phyloP scores from a whole-genome alignment of 2,888 invertebrate genomes.

The Cacoxenus indagator region DNA sequence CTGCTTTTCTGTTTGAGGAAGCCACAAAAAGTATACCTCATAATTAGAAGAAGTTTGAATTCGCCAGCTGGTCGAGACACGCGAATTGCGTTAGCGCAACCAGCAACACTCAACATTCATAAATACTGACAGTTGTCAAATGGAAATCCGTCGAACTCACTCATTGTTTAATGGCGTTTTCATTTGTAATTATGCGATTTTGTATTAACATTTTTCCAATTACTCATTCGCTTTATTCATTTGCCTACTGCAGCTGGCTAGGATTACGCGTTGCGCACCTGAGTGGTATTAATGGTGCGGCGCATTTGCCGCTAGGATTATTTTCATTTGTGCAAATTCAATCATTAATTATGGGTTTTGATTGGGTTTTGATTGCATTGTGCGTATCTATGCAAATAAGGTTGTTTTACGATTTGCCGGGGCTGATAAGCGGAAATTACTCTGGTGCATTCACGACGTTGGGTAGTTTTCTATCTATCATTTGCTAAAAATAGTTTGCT shows the following conservation, averaged over 20 bases:
- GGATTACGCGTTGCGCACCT: background rate
- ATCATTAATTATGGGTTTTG: background rate
- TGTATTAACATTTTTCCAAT: constrained; percentile 2
- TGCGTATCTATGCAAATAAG: background rate
- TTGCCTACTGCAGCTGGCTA: background rate
- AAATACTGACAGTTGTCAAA: constrained; percentile 60
- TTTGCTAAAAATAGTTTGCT: background rate
- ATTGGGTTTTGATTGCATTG: background rate
- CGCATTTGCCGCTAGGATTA: background rate
- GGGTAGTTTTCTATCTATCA: background rate
- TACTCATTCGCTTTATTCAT: background rate
- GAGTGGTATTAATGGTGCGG: background rate
- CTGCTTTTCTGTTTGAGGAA: background rate
- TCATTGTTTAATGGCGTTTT: background rate
- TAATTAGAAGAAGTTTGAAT: background rate
- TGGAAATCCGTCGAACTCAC: constrained; percentile 16
- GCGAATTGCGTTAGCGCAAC: background rate
- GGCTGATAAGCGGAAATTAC: background rate
- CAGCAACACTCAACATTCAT: constrained; percentile 30
- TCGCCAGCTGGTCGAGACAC: background rate
- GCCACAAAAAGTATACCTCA: background rate
- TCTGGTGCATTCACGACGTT: background rate
- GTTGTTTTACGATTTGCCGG: background rate
- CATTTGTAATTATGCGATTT: background rate
- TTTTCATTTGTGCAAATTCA: background rate